Evolutionary conservation across 64 coral and sea anemone species (phyloP).

Genomic region (Montipora capricornis): DNA sequence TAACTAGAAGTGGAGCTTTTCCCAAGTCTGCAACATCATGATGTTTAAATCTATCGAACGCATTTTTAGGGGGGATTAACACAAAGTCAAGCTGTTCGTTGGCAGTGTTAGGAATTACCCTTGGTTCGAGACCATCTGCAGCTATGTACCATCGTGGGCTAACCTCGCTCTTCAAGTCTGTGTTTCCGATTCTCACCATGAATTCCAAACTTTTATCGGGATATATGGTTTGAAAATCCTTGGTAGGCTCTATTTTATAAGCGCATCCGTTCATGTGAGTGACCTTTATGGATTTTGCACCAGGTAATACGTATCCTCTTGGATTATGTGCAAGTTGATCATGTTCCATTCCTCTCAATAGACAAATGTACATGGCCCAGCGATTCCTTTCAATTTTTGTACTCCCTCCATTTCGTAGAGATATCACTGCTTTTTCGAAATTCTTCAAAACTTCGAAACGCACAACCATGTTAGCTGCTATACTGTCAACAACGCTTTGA

Average conservation of each 20-base stretch:
- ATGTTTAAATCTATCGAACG: conserved; percentile 31
- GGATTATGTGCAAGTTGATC: conserved; percentile 22
- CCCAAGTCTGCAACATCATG: not conserved
- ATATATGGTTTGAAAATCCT: conserved; percentile 30
- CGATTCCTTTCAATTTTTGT: conserved; percentile 13
- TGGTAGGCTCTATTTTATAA: conserved; percentile 67
- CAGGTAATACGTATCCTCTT: conserved; percentile 43
- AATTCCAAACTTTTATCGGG: conserved; percentile 42
- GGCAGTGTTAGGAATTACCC: conserved; percentile 62
- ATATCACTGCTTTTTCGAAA: conserved; percentile 16
- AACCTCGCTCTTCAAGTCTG: conserved; percentile 14
- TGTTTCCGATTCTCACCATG: conserved; percentile 25
- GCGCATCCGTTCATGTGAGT: conserved; percentile 71
- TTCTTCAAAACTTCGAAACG: conserved; percentile 67
- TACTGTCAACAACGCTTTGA: conserved; percentile 68
- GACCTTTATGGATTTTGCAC: conserved; percentile 33
- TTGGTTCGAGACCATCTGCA: conserved; percentile 47
- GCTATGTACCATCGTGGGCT: conserved; percentile 64
- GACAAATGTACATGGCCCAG: conserved; percentile 55
- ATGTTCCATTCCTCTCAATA: conserved; percentile 57
- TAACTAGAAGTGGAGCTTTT: conserved; percentile 4
- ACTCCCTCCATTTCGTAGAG: conserved; percentile 35
- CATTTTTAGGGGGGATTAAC: not conserved
- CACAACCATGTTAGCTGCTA: conserved; percentile 62
- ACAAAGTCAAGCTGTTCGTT: conserved; percentile 57